phyloP scores from a whole-genome alignment of 2,888 invertebrate species.

The Anthophora plumipes region DNA sequence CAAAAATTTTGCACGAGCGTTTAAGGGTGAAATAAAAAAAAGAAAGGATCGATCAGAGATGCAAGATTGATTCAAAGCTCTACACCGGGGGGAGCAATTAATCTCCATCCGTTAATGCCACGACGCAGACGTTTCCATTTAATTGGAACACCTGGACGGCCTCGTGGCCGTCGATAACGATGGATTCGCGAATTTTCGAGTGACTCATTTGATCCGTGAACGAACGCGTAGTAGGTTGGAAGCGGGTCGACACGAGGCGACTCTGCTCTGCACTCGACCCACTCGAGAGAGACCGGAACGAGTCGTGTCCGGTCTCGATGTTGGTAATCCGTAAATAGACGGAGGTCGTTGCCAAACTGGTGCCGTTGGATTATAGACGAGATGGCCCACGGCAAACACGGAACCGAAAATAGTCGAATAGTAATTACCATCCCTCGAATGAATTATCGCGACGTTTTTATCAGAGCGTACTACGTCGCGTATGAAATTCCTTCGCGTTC shows the following conservation, averaged over 20 bases:
- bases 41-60: slow-evolving; percentile 6
- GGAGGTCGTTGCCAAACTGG: slow-evolving; percentile 60
- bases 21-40: no score
- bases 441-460: slow-evolving; percentile 22
- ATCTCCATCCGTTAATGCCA: slow-evolving; percentile 1
- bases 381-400: slow-evolving; percentile 18
- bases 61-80: slow-evolving; percentile 15
- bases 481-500: background rate
- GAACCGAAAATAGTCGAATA: slow-evolving; percentile 46
- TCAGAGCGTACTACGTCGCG: background rate
- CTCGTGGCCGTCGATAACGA: slow-evolving; percentile 7
- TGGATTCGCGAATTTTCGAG: slow-evolving; percentile 23
- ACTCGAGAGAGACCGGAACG: slow-evolving; percentile 68
- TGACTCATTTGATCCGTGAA: slow-evolving; percentile 46
- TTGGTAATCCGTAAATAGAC: slow-evolving; percentile 70
- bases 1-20: no score
- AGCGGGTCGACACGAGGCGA: slow-evolving; percentile 60
- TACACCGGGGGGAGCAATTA: slow-evolving; percentile 8
- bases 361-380: slow-evolving; percentile 47
- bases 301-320: slow-evolving; percentile 70
- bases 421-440: slow-evolving; percentile 31
- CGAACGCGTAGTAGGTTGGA: slow-evolving; percentile 31
- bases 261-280: slow-evolving; percentile 66
- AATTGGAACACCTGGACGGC: slow-evolving; percentile 21
- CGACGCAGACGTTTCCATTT: slow-evolving; percentile 2